Evolutionary conservation across 2,888 invertebrate species (phyloP), one percentile per base, ranked within the genome.

Genomic region (Xestia ashworthii): DNA sequence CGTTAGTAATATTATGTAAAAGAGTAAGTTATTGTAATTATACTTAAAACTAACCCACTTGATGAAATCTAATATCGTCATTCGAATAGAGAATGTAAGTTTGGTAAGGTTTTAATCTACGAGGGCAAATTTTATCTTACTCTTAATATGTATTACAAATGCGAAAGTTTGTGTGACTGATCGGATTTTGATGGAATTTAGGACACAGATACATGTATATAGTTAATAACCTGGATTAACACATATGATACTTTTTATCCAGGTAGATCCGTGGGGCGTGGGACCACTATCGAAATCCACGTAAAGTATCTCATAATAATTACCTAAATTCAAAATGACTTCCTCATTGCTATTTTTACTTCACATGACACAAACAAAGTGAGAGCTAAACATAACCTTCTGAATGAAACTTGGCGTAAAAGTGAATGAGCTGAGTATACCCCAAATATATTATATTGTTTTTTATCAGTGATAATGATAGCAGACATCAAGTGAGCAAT

Each of bases 371-470:
- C 38, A 48, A 69, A 53, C n/a, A 32, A 53, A 38, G 25, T 14
- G 32, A 38, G 25, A 11, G 32, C 44, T 44, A 32, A 65, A 71
- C 48, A 16, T 44, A 41, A 41, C 46, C 19, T 53, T 11, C n/a
- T 80, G 55, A 80, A 74, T 80, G 58, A 69, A 65, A 22, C 25
- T 46, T 58, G 9, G 5, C 8, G 32, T 64, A 50, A 19, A 73
- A 65, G 12, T 50, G 55, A 68, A 80, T 74, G 74, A 69, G 48
- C 4, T 25, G 6, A 65, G 48, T 65, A 74, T 25, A 65, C 48
- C 68, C 22, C 44, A 80, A 80, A 68, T 50, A 48, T 44, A 48
- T 62, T 16, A 25, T 72, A 48, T 50, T 41, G 11, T 38, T 44
- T 67, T 60, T 72, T 65, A 80, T 73, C 73, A 48, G 32, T 11